These are phyloP conservation scores for Lottia gigantea DNA, from an alignment of 2,888 invertebrate genomes.

Conservation along the genomic window DNA sequence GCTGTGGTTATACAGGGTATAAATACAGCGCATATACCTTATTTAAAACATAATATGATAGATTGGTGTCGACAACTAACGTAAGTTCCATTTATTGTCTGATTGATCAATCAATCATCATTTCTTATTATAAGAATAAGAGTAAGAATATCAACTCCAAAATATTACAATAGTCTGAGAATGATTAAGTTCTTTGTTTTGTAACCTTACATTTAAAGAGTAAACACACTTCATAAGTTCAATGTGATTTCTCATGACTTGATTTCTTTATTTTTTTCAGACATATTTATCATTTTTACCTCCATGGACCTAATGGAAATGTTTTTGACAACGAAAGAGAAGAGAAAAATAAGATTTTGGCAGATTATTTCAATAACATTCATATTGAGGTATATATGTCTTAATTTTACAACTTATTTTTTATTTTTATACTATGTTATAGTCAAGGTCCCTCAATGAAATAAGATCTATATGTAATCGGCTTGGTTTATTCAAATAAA, in stretches of 20 bases:
- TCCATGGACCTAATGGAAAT: constrained; percentile 68
- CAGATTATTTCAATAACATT: constrained; percentile 58
- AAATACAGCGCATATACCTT: constrained; percentile 59
- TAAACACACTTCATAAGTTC: not conserved
- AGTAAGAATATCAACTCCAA: too few relatives aligned
- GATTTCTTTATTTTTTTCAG: constrained; percentile 43
- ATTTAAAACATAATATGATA: constrained; percentile 56
- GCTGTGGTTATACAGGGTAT: constrained; percentile 64
- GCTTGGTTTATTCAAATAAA: too few relatives aligned
- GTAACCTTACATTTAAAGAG: too few relatives aligned
- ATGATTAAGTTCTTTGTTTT: too few relatives aligned
- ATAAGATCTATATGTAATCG: too few relatives aligned
- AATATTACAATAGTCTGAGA: too few relatives aligned
- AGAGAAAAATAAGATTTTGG: constrained; percentile 19
- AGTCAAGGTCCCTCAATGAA: too few relatives aligned
- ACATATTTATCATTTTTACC: constrained; percentile 68
- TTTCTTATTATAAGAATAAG: too few relatives aligned
- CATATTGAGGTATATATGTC: constrained; percentile 48
- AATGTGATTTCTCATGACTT: not conserved
- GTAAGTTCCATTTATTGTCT: constrained; percentile 43
- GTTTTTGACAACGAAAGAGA: constrained; percentile 31
- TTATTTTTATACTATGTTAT: too few relatives aligned
- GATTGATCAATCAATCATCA: too few relatives aligned
- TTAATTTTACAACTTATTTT: too few relatives aligned
- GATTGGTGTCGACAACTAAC: constrained; percentile 65